Evolutionary conservation across 2,113 vertebrate species (phyloP).

Genomic region (Gadus macrocephalus): DNA sequence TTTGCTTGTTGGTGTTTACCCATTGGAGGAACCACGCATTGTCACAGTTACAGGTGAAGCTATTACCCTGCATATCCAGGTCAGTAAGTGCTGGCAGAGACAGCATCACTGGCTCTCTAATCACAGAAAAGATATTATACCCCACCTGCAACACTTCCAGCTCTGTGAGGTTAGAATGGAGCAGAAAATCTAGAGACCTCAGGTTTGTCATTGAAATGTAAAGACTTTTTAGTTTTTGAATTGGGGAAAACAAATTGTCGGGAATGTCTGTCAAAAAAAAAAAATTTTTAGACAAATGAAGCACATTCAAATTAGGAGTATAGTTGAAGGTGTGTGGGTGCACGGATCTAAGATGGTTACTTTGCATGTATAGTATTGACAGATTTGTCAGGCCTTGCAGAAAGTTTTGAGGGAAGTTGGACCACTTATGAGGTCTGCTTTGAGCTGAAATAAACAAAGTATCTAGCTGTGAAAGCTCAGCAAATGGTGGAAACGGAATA

Average conservation of each 20-base stretch:
- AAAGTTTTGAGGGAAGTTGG: conserved; percentile 53
- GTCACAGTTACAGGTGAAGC: conserved; percentile 67
- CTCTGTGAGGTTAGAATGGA: conserved; percentile 42
- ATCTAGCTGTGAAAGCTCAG: conserved; percentile 48
- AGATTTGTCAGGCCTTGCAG: conserved; percentile 68
- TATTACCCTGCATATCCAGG: conserved; percentile 63
- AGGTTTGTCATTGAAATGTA: conserved; percentile 51
- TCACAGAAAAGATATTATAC: conserved; percentile 52
- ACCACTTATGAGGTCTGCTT: conserved; percentile 12
- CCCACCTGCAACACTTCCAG: conserved; percentile 56
- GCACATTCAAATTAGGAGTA: conserved; percentile 50
- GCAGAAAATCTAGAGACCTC: conserved; percentile 63
- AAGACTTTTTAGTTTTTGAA: conserved; percentile 53
- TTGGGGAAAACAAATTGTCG: conserved; percentile 47
- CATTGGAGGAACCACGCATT: conserved; percentile 65
- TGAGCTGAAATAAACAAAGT: conserved; percentile 51
- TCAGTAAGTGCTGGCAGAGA: conserved; percentile 54
- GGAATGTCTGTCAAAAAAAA: conserved; percentile 30
- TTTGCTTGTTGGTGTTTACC: conserved; percentile 37
- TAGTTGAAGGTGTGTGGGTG: conserved; percentile 50
- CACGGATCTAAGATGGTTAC: conserved; percentile 35
- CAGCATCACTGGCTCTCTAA: conserved; percentile 28
- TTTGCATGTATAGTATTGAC: conserved; percentile 43
- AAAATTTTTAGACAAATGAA: conserved; percentile 65
- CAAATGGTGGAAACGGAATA: conserved; percentile 55